A percentile compares a stretch with the other conserved stretches of the same genome.
Conservation (phyloP, 2,797 vertebrate species). For the Malurus leucopterus region DNA sequence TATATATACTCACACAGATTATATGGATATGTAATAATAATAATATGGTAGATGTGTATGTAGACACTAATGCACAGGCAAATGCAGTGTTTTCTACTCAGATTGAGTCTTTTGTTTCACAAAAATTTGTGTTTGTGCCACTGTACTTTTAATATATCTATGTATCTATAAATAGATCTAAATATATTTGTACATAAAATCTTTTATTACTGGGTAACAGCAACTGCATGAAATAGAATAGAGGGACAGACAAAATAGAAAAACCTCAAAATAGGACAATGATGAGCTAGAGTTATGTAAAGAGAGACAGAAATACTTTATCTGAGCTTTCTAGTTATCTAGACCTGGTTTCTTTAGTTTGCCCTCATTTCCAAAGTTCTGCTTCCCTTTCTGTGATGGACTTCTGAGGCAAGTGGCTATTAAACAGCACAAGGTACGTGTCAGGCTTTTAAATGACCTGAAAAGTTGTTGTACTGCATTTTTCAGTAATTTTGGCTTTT, state of each 20-base stretch:
- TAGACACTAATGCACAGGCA: neutral
- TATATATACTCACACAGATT: slow-evolving; percentile 30
- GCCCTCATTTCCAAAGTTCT: neutral
- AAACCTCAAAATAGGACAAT: neutral
- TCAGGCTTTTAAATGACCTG: neutral
- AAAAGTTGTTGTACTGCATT: neutral
- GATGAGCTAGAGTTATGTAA: neutral
- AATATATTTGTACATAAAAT: neutral
- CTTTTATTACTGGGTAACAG: neutral
- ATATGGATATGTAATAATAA: slow-evolving; percentile 18
- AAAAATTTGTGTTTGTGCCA: neutral
- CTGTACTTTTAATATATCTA: neutral
- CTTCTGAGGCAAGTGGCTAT: neutral
- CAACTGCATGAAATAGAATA: neutral
- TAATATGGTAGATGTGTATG: neutral
- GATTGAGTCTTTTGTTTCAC: neutral
- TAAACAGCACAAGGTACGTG: neutral
- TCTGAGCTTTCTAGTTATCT: neutral
- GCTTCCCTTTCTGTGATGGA: neutral
- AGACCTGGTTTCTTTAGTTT: neutral
- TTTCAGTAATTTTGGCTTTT: neutral
- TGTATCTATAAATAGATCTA: neutral
- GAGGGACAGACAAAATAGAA: neutral
- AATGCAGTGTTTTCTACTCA: neutral
- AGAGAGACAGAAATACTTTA: neutral